Evolutionary conservation across 2,797 vertebrate genomes (phyloP), one percentile per base, ranked within the genome.

Genomic region (Molothrus aeneus): DNA sequence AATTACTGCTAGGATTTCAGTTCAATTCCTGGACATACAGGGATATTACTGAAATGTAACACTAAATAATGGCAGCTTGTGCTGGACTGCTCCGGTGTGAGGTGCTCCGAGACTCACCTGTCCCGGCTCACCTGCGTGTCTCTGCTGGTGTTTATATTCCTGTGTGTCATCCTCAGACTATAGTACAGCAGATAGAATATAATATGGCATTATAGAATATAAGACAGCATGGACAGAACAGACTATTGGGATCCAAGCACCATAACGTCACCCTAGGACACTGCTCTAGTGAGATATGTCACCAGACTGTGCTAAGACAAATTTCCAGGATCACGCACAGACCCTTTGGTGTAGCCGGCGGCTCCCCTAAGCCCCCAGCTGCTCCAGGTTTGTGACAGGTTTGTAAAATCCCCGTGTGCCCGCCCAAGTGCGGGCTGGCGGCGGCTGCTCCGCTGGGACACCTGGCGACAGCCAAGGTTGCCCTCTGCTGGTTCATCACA

Each of bases 401-500:
- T 43, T 43, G 11, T 1, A 1, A 12, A 17, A 36, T 53, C 3
- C 0, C 31, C 1, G 29, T 3, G 4, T 43, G 66, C 2, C n/a
- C 1, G 24, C n/a, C 22, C 29, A 18, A 28, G 48, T 1, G 13
- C 1, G 15, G 64, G 36, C 34, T 82, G 81, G 61, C 63, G 7
- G 78, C 21, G 64, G 36, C 43, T 14, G 81, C 5, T 59, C 36
- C 2, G 80, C 29, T 5, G 3, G 32, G 6, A n/a, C 34, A 19
- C 80, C 50, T 80, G 57, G 34, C 28, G 9, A 17, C 79, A 73
- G 95, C 70, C 96, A 72, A 91, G 74, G 20, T 96, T 97, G 97
- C 97, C 96, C 94, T 97, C 97, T 96, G 2, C 97, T 95, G 97
- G 96, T 66, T 86, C 14, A 2, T 56, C 24, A 0, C 72, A n/a